Evolutionary conservation across 1,140 invertebrate species (phyloP).

Genomic region (Scylla paramamosain): DNA sequence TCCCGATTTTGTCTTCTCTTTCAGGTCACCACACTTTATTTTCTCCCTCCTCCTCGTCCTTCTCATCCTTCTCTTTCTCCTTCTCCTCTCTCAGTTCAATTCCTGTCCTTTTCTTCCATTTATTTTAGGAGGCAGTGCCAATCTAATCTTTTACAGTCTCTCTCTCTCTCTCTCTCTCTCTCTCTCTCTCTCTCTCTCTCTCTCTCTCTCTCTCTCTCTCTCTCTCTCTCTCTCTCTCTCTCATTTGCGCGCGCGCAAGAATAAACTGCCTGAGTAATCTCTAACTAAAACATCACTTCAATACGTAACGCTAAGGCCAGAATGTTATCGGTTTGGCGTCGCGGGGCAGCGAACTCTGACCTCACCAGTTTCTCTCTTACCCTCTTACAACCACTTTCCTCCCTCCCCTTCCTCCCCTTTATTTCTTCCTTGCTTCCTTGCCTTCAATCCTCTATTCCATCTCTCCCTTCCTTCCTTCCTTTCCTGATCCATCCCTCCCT

Average conservation of each 20-base stretch:
- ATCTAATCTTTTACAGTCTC: not conserved
- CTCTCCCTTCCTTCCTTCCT: too few relatives aligned
- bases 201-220: constrained; percentile 34
- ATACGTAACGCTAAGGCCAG: not conserved
- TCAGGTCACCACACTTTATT: not conserved
- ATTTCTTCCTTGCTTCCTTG: too few relatives aligned
- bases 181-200: not conserved
- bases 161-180: constrained; percentile 35
- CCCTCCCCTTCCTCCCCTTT: too few relatives aligned
- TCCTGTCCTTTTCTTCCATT: not conserved
- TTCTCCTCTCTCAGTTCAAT: not conserved
- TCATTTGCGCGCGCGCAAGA: not conserved
- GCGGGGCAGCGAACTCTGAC: not conserved
- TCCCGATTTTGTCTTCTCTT: not conserved
- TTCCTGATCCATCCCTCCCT: too few relatives aligned
- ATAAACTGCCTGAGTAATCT: not conserved
- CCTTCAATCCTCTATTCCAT: too few relatives aligned
- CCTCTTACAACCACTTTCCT: too few relatives aligned
- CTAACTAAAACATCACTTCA: not conserved
- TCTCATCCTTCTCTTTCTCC: not conserved
- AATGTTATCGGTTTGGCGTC: not conserved
- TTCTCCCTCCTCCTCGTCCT: not conserved
- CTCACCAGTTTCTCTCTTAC: not conserved
- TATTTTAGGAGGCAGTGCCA: not conserved
- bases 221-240: constrained; percentile 23